Conservation (phyloP, 2,797 vertebrate genomes). For the Tokudaia tokunoshimensis region DNA sequence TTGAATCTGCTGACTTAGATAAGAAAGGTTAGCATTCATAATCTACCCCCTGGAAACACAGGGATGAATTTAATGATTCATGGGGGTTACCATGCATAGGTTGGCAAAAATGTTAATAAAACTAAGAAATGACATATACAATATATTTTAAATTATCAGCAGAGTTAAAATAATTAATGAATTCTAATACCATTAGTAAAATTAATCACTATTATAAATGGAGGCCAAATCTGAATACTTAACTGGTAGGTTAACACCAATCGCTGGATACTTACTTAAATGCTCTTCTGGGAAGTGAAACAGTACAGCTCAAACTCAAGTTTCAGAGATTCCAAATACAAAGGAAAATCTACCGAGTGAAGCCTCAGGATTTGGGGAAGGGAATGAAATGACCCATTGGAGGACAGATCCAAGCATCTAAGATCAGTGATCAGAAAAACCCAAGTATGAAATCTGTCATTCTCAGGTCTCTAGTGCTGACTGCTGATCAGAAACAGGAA, state of each 20-base stretch:
- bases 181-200: conserved; percentile 16
- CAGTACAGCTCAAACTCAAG: background rate
- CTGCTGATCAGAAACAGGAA: background rate
- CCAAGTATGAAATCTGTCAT: conserved; percentile 12
- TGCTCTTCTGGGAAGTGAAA: conserved; percentile 27
- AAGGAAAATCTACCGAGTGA: conserved; percentile 44
- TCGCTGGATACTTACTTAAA: conserved; percentile 26
- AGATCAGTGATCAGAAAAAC: conserved; percentile 45
- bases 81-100: background rate
- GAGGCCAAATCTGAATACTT: conserved; percentile 39
- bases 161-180: conserved; percentile 29
- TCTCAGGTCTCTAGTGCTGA: background rate
- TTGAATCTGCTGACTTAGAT: conserved; percentile 40
- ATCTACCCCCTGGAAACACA: background rate
- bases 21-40: conserved; percentile 33
- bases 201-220: background rate
- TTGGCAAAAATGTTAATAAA: conserved; percentile 54
- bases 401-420: conserved; percentile 15
- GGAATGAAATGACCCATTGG: background rate
- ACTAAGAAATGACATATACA: background rate
- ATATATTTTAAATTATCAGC: conserved; percentile 48
- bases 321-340: conserved; percentile 45
- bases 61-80: conserved; percentile 12
- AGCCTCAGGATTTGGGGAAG: conserved; percentile 5
- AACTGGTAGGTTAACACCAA: conserved; percentile 19